Conservation (phyloP, 1,140 invertebrate genomes). For the Heliconius hewitsoni region DNA sequence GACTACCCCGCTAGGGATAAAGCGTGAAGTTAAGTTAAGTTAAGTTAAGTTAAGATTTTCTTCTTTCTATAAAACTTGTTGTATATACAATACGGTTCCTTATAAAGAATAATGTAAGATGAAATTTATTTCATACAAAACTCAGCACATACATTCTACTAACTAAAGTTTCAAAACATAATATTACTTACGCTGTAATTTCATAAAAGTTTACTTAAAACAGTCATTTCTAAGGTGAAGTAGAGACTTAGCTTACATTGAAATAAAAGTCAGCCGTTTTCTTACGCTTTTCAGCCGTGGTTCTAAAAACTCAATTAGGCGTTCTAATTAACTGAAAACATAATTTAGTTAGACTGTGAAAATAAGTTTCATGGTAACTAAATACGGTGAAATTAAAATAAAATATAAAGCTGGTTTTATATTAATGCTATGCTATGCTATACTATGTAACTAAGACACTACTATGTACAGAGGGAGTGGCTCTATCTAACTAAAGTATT, state of each 20-base stretch:
- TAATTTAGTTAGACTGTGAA: not conserved
- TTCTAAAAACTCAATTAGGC: constrained; percentile 20
- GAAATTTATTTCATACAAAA: not conserved
- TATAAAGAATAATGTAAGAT: not conserved
- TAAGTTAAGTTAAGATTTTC: too few relatives aligned
- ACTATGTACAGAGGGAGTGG: too few relatives aligned
- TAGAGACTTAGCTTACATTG: not conserved
- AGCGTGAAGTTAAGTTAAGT: too few relatives aligned
- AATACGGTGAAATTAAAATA: constrained; percentile 1
- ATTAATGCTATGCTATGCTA: not conserved
- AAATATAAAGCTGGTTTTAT: not conserved
- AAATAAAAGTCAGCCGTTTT: constrained; percentile 3
- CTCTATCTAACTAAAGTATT: not conserved
- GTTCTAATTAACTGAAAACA: constrained; percentile 14
- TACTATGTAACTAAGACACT: not conserved
- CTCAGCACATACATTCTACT: not conserved
- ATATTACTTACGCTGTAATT: not conserved
- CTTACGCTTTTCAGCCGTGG: constrained; percentile 6
- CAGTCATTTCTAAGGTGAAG: not conserved
- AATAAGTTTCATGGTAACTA: not conserved
- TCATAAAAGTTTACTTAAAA: constrained; percentile 1
- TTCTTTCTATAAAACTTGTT: too few relatives aligned
- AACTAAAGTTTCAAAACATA: constrained; percentile 4
- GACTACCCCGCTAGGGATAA: too few relatives aligned
- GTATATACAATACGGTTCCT: not conserved